Conservation (phyloP, 2,888 invertebrate species). For the Zaprionus lineosus region DNA sequence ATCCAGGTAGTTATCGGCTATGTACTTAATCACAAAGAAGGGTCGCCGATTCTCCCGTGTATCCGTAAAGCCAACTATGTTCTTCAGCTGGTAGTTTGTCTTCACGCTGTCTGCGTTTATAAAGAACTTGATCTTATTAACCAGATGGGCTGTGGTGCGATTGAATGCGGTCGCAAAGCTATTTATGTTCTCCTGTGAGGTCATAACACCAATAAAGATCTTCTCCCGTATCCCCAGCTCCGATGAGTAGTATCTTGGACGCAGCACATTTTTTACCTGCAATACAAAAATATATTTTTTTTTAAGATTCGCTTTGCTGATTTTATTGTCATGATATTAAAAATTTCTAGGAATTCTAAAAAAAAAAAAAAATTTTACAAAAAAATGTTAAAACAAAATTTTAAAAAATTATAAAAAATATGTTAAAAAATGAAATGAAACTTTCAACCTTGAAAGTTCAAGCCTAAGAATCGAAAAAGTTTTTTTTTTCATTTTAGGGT, state of each 20-base stretch:
- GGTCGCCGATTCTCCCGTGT: conserved; percentile 89
- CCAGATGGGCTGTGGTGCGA: conserved; percentile 91
- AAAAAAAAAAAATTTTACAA: no score
- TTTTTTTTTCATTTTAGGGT: no score
- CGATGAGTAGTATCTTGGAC: conserved; percentile 96
- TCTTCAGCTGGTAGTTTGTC: conserved; percentile 85
- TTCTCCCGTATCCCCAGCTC: conserved; percentile 96
- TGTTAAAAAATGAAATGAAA: no score
- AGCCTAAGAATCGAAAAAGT: no score
- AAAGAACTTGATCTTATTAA: conserved; percentile 92
- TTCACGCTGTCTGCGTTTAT: conserved; percentile 85
- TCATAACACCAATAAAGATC: conserved; percentile 93
- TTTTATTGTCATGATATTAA: no score
- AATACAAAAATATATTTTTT: no score
- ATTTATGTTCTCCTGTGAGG: conserved; percentile 88
- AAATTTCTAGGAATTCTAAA: no score
- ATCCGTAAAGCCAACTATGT: conserved; percentile 94
- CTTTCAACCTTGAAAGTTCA: no score
- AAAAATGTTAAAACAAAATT: no score
- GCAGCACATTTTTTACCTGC: conserved; percentile 86
- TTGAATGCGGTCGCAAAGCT: conserved; percentile 92
- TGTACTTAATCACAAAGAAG: conserved; percentile 94
- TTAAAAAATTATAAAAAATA: no score
- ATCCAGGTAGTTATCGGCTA: conserved; percentile 93
- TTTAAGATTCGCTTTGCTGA: no score